phyloP scores from a whole-genome alignment of 2,113 vertebrate genomes.

The Pterocles gutturalis region DNA sequence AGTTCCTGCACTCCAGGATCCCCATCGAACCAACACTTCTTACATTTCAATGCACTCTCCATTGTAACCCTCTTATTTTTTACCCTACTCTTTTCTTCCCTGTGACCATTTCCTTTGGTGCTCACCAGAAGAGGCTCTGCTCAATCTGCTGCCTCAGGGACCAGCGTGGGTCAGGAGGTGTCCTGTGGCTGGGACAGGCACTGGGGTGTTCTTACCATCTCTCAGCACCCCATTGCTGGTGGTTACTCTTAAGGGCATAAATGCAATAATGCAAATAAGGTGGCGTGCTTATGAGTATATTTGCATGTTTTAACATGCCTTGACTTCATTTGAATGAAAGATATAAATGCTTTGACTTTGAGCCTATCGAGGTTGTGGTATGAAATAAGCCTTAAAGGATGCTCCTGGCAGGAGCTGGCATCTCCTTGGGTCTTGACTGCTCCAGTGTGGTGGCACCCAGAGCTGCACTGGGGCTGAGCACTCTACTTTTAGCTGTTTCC shows the following conservation, averaged over 20 bases:
- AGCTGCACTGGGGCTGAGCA: not conserved
- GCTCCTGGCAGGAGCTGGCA: not conserved
- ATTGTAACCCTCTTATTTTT: not conserved
- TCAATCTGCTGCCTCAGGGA: too few relatives aligned
- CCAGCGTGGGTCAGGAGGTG: not conserved
- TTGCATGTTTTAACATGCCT: not conserved
- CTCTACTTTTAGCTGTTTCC: not conserved
- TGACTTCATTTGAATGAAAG: not conserved
- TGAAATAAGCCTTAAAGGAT: not conserved
- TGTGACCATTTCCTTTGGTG: rapidly evolving
- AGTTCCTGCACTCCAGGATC: not conserved
- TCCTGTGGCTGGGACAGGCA: not conserved
- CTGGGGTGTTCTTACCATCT: not conserved
- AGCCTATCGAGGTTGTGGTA: not conserved
- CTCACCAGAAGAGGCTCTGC: not conserved
- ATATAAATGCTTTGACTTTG: not conserved
- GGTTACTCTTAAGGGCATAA: not conserved
- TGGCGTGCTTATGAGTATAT: not conserved
- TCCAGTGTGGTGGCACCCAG: not conserved
- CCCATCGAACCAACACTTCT: not conserved
- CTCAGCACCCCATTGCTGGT: not conserved
- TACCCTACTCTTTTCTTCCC: not conserved
- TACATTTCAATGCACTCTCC: not conserved
- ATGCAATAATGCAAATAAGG: not conserved
- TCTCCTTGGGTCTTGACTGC: not conserved